phyloP scores from a whole-genome alignment of 2,888 invertebrate genomes.

The Lasioglossum marginatum region DNA sequence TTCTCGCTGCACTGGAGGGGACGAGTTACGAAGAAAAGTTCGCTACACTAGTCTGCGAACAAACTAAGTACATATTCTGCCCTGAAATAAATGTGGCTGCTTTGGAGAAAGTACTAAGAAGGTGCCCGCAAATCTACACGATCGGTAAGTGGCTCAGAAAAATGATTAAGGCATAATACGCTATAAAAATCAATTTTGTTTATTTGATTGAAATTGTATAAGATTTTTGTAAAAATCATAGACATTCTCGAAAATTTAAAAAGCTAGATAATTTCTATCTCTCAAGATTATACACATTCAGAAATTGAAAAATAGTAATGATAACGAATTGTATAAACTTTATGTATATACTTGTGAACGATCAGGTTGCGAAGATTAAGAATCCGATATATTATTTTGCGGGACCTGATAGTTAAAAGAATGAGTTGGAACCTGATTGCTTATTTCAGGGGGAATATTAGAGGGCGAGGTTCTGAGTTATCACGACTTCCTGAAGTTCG shows the following conservation, averaged over 20 bases:
- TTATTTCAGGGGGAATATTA: constrained; percentile 88
- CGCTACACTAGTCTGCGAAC: constrained; percentile 88
- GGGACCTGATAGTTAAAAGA: not conserved
- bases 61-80: constrained; percentile 90
- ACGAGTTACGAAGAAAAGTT: constrained; percentile 89
- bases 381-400: not conserved
- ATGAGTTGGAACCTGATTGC: not conserved
- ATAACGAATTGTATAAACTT: no score
- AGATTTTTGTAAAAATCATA: not conserved
- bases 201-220: not conserved
- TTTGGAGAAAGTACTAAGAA: constrained; percentile 89
- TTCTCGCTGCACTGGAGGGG: constrained; percentile 88
- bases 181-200: not conserved
- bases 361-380: not conserved
- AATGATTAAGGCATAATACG: not conserved
- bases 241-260: not conserved
- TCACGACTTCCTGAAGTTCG: constrained; percentile 89
- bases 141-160: constrained; percentile 86
- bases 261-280: not conserved
- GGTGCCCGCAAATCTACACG: constrained; percentile 89
- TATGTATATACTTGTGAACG: not conserved
- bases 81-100: constrained; percentile 87
- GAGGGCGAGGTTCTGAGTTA: constrained; percentile 89
- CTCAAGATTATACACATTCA: not conserved
- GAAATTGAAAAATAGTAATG: not conserved